Evolutionary conservation across 1,140 invertebrate genomes (phyloP).

Genomic region (Cepaea nemoralis): DNA sequence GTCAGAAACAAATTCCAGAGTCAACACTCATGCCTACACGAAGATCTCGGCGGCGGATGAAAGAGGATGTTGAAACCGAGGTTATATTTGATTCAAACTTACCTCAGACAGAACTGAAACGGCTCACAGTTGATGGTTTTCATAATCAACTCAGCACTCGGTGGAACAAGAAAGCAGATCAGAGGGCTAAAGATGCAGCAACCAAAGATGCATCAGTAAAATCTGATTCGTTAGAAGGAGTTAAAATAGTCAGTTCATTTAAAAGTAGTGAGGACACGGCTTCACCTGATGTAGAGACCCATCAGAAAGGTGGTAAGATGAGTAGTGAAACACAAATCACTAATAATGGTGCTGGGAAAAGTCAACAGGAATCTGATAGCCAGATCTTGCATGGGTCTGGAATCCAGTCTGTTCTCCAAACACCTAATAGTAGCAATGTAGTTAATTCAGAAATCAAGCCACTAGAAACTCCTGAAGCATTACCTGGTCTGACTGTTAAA

Average conservation of each 20-base stretch:
- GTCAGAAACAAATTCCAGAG: slow-evolving; percentile 18
- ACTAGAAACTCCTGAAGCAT: neutral
- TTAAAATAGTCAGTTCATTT: neutral
- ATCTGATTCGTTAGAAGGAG: neutral
- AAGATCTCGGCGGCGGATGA: slow-evolving; percentile 15
- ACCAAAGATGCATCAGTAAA: too few relatives aligned
- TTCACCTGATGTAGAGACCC: neutral
- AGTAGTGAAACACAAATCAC: neutral
- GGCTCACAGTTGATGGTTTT: slow-evolving; percentile 34
- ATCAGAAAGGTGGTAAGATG: neutral
- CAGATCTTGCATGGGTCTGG: neutral
- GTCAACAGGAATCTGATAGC: neutral
- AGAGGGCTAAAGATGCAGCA: too few relatives aligned
- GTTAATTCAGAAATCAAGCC: neutral
- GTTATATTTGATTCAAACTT: slow-evolving; percentile 4
- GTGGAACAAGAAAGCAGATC: neutral
- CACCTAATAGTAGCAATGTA: neutral
- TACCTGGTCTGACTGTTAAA: neutral
- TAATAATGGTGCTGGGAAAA: neutral
- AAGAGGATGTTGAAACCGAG: slow-evolving; percentile 3
- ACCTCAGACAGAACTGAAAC: slow-evolving; percentile 35
- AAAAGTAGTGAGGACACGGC: neutral
- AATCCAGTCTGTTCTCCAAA: neutral
- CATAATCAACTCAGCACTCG: slow-evolving; percentile 27
- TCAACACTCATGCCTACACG: neutral